These are phyloP conservation scores for Deladenus siricidicola DNA, from an alignment of 2,888 invertebrate genomes.

Conservation along the genomic window DNA sequence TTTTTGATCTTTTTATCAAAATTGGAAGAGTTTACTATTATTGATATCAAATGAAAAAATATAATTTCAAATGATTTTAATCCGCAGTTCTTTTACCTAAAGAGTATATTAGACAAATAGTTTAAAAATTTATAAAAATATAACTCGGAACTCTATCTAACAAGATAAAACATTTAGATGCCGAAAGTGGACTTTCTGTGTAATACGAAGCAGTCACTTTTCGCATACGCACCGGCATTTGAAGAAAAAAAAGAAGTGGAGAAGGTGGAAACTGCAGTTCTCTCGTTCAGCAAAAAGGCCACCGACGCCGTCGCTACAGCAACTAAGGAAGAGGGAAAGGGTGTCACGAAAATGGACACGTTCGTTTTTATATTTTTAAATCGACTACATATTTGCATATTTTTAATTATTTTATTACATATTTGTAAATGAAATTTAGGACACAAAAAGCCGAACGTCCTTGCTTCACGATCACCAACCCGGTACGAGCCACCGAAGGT, in stretches of 20 bases:
- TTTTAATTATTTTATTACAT: slow-evolving; percentile 10
- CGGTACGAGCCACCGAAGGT: slow-evolving; percentile 84
- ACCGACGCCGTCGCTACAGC: not conserved
- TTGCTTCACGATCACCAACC: slow-evolving; percentile 85
- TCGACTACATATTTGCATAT: not conserved
- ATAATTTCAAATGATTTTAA: too few species aligned
- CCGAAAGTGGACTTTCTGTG: slow-evolving; percentile 79
- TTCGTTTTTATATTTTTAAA: not conserved
- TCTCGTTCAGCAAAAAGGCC: slow-evolving; percentile 88
- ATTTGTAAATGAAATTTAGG: slow-evolving; percentile 7
- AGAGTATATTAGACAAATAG: too few species aligned
- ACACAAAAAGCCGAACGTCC: slow-evolving; percentile 64
- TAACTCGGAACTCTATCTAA: too few species aligned
- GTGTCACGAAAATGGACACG: slow-evolving; percentile 29
- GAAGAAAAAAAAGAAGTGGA: slow-evolving; percentile 97
- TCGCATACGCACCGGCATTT: slow-evolving; percentile 89
- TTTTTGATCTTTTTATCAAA: not conserved
- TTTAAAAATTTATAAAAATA: too few species aligned
- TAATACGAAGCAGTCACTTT: slow-evolving; percentile 83
- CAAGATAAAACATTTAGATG: slow-evolving; percentile 53
- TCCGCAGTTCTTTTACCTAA: too few species aligned
- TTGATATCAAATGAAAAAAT: not conserved
- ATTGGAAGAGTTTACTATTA: too few species aligned
- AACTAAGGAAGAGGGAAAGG: slow-evolving; percentile 26
- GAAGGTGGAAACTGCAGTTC: slow-evolving; percentile 91